phyloP scores from a whole-genome alignment of 2,113 vertebrate species.

The Oncorhynchus kisutch region DNA sequence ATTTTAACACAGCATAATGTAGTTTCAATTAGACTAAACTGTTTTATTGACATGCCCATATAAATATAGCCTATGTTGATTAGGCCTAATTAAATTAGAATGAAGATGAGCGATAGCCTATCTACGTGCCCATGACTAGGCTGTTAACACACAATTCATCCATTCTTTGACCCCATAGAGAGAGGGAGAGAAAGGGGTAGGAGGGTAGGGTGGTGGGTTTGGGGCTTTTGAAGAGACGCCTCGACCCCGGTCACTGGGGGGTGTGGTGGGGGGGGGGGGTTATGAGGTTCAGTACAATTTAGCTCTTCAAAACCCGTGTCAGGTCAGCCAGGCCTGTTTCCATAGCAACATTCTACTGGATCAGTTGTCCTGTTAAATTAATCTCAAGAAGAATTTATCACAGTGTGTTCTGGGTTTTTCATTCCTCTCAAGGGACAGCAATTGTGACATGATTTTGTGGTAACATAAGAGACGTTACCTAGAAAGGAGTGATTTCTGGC shows the following conservation, averaged over 20 bases:
- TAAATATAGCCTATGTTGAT: too few relatives aligned
- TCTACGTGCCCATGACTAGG: too few relatives aligned
- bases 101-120: too few relatives aligned
- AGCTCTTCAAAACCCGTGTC: constrained; percentile 42
- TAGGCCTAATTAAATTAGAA: too few relatives aligned
- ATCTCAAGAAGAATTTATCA: constrained; percentile 32
- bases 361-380: constrained; percentile 41
- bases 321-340: constrained; percentile 39
- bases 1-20: neutral
- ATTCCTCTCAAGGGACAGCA: constrained; percentile 9
- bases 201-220: neutral
- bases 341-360: constrained; percentile 68
- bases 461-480: too few relatives aligned
- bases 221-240: neutral
- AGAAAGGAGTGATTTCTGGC: neutral
- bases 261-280: constrained; percentile 18
- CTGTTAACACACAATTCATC: too few relatives aligned
- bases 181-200: neutral
- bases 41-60: too few relatives aligned
- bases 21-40: too few relatives aligned
- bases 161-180: too few relatives aligned
- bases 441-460: neutral
- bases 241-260: neutral
- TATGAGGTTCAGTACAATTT: constrained; percentile 44
- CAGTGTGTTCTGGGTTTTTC: neutral